phyloP scores from a whole-genome alignment of 2,888 invertebrate genomes.

The Pristionchus exspectatus region DNA sequence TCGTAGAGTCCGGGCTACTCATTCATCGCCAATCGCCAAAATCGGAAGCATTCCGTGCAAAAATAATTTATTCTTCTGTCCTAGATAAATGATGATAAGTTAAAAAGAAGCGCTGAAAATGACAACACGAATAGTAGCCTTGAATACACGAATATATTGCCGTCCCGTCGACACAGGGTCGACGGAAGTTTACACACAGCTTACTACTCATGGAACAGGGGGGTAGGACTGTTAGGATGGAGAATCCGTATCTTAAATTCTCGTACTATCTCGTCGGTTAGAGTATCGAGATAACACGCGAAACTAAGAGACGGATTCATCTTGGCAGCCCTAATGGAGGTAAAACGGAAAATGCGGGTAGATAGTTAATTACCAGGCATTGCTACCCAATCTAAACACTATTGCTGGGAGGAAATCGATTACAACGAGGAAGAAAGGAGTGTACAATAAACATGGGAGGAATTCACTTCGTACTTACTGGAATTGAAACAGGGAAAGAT shows the following conservation, averaged over 20 bases:
- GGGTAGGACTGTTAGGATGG: too few relatives aligned
- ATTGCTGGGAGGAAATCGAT: background rate
- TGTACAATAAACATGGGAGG: slow-evolving; percentile 15
- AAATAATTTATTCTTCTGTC: slow-evolving; percentile 15
- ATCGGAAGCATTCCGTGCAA: background rate
- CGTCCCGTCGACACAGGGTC: background rate
- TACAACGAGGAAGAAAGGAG: background rate
- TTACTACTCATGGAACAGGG: background rate
- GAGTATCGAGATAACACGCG: background rate
- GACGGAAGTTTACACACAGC: background rate
- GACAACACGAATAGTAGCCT: background rate
- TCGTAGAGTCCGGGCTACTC: slow-evolving; percentile 5
- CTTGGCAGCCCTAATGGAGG: background rate
- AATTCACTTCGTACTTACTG: background rate
- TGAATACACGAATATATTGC: slow-evolving; percentile 3
- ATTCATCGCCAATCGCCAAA: background rate
- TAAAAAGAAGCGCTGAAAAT: background rate
- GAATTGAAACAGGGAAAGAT: background rate
- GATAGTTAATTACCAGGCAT: background rate
- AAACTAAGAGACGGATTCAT: background rate
- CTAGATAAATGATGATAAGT: background rate
- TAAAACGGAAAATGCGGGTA: background rate
- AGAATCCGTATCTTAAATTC: too few relatives aligned
- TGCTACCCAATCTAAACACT: slow-evolving; percentile 20
- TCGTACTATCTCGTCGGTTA: too few relatives aligned